Conservation (phyloP, 2,797 vertebrate genomes). For the Lithobates pipiens region DNA sequence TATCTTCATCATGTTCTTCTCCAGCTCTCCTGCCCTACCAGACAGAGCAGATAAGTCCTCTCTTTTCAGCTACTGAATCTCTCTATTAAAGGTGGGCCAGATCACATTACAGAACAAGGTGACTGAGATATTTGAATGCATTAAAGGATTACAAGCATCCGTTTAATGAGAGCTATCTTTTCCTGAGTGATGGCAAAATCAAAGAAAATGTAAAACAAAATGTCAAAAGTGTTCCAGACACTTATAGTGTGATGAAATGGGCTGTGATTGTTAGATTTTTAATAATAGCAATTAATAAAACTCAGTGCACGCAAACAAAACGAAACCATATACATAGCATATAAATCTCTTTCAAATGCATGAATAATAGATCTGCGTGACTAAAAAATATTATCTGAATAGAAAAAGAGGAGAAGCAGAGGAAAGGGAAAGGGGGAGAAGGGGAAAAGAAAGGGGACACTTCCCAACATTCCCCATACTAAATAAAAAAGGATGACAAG, state of each 20-base stretch:
- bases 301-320: no score
- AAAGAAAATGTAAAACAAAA: neutral
- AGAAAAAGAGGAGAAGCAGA: no score
- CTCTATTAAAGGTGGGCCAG: slow-evolving; percentile 2
- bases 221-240: neutral
- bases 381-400: no score
- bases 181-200: neutral
- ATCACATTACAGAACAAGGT: slow-evolving; percentile 31
- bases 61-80: slow-evolving; percentile 15
- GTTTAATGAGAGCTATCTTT: neutral
- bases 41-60: neutral
- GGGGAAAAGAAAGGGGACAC: no score
- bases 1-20: neutral
- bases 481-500: no score
- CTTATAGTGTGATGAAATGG: neutral
- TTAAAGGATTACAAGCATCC: slow-evolving; percentile 46
- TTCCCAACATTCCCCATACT: no score
- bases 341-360: no score
- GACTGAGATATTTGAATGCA: slow-evolving; percentile 6
- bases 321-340: no score
- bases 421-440: no score
- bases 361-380: no score
- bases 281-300: no score
- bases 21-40: neutral
- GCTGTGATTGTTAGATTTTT: no score